Evolutionary conservation across 1,140 invertebrate genomes (phyloP), one percentile per base, ranked within the genome.

Genomic region (Drosophila nigromelanica): DNA sequence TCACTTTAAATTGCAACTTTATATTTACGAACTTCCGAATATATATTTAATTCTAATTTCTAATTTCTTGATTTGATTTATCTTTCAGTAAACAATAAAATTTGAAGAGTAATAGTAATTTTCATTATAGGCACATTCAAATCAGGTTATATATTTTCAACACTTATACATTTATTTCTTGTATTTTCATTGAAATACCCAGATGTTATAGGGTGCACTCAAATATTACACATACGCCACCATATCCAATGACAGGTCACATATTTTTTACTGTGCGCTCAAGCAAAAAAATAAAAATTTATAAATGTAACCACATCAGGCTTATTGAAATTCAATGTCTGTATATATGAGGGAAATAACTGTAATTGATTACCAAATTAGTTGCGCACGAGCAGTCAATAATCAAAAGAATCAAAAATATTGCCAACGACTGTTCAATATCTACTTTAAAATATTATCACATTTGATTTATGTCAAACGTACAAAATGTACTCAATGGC

Each of bases 281-380:
- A 60, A 47, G 58, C 58, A 60, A 33, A 47, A 35, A 43, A 60
- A 35, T 21, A 39, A 48, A 63, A 50, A 43, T 52, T 33, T 37
- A 15, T 10, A 35, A 35, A 48, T 55, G 48, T 52, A 60, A 35
- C 30, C 50, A 40, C 42, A 55, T 40, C 18, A 59, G 47, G 18
- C 51, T 66, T 64, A 77, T 79, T 62, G 60, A 73, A 76, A 79
- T 79, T 68, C 60, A 77, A 68, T 51, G 54, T 56, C 51, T 40
- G 56, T 39, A 18, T 60, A 33, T 8, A 48, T 54, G 35, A 15
- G 18, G 59, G 51, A 71, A 75, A 72, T 72, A 60, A 66, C 55
- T 73, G 77, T 64, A 79, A 77, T 77, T 78, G 70, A 77, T 73
- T 79, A 69, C 55, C 48, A 73, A 79, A 73, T 79, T 79, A 79